Percentiles rank a stretch among this genome's conserved stretches.
Conservation (phyloP, 2,888 invertebrate genomes). For the Aphidius colemani region DNA sequence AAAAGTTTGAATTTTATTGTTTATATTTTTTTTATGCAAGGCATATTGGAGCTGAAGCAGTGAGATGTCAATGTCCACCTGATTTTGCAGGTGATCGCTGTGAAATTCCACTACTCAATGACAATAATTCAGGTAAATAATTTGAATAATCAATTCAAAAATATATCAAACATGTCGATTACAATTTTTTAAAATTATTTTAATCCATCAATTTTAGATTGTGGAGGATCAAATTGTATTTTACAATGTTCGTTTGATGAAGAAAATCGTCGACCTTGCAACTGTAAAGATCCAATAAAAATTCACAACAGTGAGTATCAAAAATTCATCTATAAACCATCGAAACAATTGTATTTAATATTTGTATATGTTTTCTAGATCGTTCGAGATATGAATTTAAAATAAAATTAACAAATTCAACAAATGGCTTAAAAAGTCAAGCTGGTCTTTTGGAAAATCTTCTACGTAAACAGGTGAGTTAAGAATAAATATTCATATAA, state of each 20-base stretch:
- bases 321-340: neutral
- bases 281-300: constrained; percentile 56
- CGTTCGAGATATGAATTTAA: constrained; percentile 68
- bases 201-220: constrained; percentile 54
- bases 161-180: neutral
- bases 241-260: constrained; percentile 61
- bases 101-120: constrained; percentile 65
- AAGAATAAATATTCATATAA: too few relatives aligned
- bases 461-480: constrained; percentile 58
- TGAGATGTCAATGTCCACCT: constrained; percentile 72
- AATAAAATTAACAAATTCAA: constrained; percentile 57
- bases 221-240: constrained; percentile 58
- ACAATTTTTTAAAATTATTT: neutral
- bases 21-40: constrained; percentile 61
- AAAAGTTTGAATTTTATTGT: neutral
- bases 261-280: constrained; percentile 58
- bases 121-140: constrained; percentile 11
- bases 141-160: constrained; percentile 2
- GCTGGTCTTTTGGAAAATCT: constrained; percentile 49
- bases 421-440: constrained; percentile 42
- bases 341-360: neutral
- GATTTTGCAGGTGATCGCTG: constrained; percentile 75
- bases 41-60: constrained; percentile 77
- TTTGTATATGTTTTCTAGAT: constrained; percentile 59
- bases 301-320: constrained; percentile 58